Percentiles rank a stretch among this genome's conserved stretches.
Conservation (phyloP, 2,888 invertebrate genomes). For the Eutolmus rufibarbis region DNA sequence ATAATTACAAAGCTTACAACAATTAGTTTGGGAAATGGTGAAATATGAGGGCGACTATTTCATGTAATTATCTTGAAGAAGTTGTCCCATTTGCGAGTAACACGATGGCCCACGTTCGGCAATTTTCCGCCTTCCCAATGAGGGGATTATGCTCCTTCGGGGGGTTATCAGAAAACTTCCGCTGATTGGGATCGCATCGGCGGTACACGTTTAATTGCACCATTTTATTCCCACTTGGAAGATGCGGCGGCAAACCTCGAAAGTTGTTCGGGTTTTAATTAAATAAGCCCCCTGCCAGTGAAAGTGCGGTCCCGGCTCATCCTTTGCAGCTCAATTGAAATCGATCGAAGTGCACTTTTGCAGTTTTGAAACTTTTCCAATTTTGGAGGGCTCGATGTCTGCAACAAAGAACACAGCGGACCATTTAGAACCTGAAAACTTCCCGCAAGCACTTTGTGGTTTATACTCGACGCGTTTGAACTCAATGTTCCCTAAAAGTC, state of each 20-base stretch:
- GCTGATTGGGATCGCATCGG: neutral
- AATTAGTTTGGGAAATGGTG: conserved; percentile 33
- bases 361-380: conserved; percentile 11
- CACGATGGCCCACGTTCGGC: neutral
- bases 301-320: neutral
- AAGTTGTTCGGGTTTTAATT: neutral
- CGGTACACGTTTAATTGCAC: neutral
- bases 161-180: conserved; percentile 1
- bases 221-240: neutral
- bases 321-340: neutral
- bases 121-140: neutral
- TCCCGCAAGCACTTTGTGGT: neutral
- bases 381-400: neutral
- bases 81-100: neutral
- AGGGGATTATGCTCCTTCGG: neutral
- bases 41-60: conserved; percentile 35
- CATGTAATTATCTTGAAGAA: conserved; percentile 33
- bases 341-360: neutral
- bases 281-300: neutral
- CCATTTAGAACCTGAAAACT: neutral
- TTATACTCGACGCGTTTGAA: neutral
- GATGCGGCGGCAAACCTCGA: neutral
- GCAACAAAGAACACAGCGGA: neutral
- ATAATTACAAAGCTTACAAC: conserved; percentile 38
- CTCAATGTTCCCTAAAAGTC: neutral